A percentile compares a stretch with the other conserved stretches of the same genome.
Evolutionary conservation across 1,140 invertebrate species (phyloP).

Genomic region (Drosophila ironensis): DNA sequence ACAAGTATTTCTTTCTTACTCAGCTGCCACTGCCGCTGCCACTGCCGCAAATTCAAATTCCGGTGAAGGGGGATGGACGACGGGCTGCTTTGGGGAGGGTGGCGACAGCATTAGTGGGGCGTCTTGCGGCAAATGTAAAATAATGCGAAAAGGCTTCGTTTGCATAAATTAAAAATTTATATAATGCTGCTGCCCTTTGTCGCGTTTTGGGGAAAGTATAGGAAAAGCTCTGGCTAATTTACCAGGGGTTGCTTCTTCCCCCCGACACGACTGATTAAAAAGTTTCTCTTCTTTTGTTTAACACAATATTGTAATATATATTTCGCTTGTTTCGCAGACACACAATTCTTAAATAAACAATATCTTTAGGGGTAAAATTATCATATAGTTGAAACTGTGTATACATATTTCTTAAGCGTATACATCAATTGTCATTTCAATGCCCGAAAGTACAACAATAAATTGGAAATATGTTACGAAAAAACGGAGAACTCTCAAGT

Average conservation of each 20-base stretch:
- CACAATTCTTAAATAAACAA: conserved; percentile 60
- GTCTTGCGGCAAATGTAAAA: conserved; percentile 79
- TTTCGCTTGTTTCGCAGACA: conserved; percentile 33
- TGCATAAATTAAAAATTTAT: conserved; percentile 81
- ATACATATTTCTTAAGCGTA: conserved; percentile 19
- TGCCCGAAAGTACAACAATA: conserved; percentile 63
- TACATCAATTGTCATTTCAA: conserved; percentile 31
- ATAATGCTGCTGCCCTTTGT: conserved; percentile 68
- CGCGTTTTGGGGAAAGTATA: conserved; percentile 19
- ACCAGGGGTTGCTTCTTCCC: conserved; percentile 6
- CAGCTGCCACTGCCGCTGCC: conserved; percentile 42
- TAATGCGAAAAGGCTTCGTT: conserved; percentile 81
- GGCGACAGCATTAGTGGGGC: conserved; percentile 75
- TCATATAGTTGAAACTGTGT: conserved; percentile 23
- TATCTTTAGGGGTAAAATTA: conserved; percentile 28
- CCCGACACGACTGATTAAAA: conserved; percentile 47
- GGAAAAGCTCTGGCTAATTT: conserved; percentile 47
- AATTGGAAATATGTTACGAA: conserved; percentile 56
- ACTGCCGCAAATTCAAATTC: conserved; percentile 56
- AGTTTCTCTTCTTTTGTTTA: conserved; percentile 25
- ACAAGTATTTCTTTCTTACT: conserved; percentile 43
- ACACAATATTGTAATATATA: conserved; percentile 75
- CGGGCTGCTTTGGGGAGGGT: conserved; percentile 2
- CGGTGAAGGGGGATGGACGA: conserved; percentile 17
- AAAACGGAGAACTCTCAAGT: conserved; percentile 28